Evolutionary conservation across 2,797 vertebrate genomes (phyloP), one percentile per base, ranked within the genome.

Genomic region (Ammospiza maritima): DNA sequence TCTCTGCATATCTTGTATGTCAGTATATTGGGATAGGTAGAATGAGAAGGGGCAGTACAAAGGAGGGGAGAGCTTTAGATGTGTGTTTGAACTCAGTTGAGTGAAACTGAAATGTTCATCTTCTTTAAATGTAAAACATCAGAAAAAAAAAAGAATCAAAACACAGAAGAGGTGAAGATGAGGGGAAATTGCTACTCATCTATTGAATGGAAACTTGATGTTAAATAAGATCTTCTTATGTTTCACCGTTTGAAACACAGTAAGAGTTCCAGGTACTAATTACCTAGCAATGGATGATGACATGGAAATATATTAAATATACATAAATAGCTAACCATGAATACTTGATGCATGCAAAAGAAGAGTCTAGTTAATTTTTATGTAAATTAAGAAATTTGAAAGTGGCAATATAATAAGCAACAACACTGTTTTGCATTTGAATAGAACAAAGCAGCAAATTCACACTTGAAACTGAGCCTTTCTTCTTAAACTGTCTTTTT

Each of bases 301-400:
- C 88, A 96, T 97, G 96, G 96, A 98, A 98, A 97, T 96, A 89
- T 88, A 97, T 97, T 97, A 98, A 97, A 98, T 97, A 97, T 97
- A 96, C 92, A 97, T 97, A 94, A 88, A 93, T 91, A 92, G 88
- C 83, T 95, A 84, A 94, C 53, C 82, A 79, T 94, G 82, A 96
- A 96, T 97, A 95, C 85, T 96, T 96, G 77, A 96, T 97, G 88
- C 85, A 83, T 96, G 81, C 74, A 93, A 79, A 95, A 82, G 80
- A 76, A 85, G 57, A 89, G 69, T 86, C 96, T 87, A 88, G 34
- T 97, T 97, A 96, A 89, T 93, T 97, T 98, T 97, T 97, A 94
- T 88, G 93, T 62, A 91, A 96, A 95, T 92, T 75, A 90, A 93
- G 77, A 74, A 92, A 65, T 29, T 89, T 88, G 32, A 87, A 93